Percentiles rank a stretch among this genome's conserved stretches.
phyloP scores from a whole-genome alignment of 2,797 vertebrate species.

The Merluccius polli region DNA sequence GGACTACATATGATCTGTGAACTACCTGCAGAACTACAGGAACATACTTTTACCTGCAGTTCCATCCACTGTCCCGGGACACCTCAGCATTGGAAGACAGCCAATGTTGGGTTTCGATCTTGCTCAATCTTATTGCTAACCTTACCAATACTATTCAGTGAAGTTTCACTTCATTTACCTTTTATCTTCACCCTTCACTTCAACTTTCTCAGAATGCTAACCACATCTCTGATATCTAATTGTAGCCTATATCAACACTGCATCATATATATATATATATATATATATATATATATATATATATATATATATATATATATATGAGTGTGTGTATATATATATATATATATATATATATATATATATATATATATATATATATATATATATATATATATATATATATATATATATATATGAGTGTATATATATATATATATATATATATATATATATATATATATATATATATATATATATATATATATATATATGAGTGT shows the following conservation, averaged over 20 bases:
- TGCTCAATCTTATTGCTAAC: neutral
- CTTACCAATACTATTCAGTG: neutral
- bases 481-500: too few relatives aligned
- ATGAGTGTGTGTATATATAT: too few relatives aligned
- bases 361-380: too few relatives aligned
- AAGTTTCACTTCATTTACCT: constrained; percentile 1
- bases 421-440: too few relatives aligned
- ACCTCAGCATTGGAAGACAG: neutral
- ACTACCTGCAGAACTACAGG: neutral
- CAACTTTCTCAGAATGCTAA: neutral
- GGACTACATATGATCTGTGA: neutral
- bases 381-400: too few relatives aligned
- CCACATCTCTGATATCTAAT: neutral
- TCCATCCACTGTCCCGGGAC: neutral
- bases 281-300: neutral
- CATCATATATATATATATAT: too few relatives aligned
- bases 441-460: too few relatives aligned
- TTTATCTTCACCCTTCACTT: too few relatives aligned
- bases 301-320: neutral
- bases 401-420: too few relatives aligned
- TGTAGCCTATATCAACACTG: neutral
- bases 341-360: too few relatives aligned
- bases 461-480: too few relatives aligned
- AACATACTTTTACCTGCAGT: neutral
- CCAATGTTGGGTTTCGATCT: neutral